Percentiles rank a stretch among this genome's conserved stretches.
phyloP scores from a whole-genome alignment of 2,113 vertebrate species.

The Gambusia affinis region DNA sequence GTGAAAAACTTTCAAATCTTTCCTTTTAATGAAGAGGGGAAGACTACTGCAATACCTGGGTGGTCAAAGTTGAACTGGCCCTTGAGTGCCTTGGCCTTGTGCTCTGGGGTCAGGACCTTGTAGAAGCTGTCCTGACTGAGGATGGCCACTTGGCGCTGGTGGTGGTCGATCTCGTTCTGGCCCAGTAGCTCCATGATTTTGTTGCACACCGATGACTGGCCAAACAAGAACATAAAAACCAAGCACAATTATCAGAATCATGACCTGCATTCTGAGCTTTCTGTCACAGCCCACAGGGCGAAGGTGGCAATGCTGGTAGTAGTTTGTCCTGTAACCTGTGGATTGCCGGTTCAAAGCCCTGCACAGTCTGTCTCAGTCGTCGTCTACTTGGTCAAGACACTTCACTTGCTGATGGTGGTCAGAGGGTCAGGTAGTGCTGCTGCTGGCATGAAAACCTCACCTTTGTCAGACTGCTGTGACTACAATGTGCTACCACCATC shows the following conservation, averaged over 20 bases:
- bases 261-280: no score
- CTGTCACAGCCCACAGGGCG: no score
- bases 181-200: constrained; percentile 98
- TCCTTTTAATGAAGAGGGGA: neutral
- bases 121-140: constrained; percentile 99
- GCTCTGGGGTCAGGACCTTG: constrained; percentile 91
- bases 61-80: constrained; percentile 99
- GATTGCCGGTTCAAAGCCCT: no score
- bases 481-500: no score
- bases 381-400: no score
- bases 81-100: constrained; percentile 93
- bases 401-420: no score
- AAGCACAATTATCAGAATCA: neutral
- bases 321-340: no score
- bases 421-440: no score
- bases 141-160: constrained; percentile 94
- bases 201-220: constrained; percentile 92
- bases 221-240: neutral
- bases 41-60: constrained; percentile 84
- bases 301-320: no score
- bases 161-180: constrained; percentile 95
- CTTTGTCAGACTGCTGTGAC: no score
- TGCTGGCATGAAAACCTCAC: no score
- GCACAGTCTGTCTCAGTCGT: no score
- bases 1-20: neutral